Percentiles rank a stretch among this genome's conserved stretches.
Evolutionary conservation across 2,888 invertebrate genomes (phyloP).

Genomic region (Fragum whitleyi): DNA sequence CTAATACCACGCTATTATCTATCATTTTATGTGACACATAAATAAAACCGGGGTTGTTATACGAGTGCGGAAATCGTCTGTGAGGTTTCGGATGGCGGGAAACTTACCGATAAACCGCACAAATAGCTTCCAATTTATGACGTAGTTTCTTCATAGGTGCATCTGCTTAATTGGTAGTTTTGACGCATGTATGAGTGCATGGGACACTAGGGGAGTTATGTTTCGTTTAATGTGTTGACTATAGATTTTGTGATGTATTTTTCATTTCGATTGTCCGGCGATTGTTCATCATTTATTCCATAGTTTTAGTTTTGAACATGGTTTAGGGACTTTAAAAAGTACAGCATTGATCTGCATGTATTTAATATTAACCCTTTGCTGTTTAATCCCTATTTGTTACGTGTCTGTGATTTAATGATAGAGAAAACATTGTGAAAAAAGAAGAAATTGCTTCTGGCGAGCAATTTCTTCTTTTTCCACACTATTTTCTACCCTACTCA

Average conservation of each 20-base stretch:
- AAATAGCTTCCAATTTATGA: not conserved
- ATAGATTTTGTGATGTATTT: too few species aligned
- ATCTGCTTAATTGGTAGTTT: not conserved
- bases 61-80: constrained; percentile 12
- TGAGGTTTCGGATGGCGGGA: constrained; percentile 14
- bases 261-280: too few species aligned
- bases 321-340: too few species aligned
- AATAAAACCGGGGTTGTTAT: constrained; percentile 23
- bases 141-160: not conserved
- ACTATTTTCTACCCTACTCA: too few species aligned
- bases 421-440: not conserved
- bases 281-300: too few species aligned
- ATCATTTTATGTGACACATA: constrained; percentile 29
- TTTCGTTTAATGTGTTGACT: too few species aligned
- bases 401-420: too few species aligned
- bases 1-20: constrained; percentile 12
- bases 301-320: too few species aligned
- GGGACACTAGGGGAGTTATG: not conserved
- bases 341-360: too few species aligned
- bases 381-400: too few species aligned
- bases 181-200: not conserved
- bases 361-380: too few species aligned
- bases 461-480: not conserved
- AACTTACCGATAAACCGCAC: not conserved
- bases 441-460: not conserved